Conservation (phyloP, 2,113 vertebrate species). For the Amphiprion ocellaris region DNA sequence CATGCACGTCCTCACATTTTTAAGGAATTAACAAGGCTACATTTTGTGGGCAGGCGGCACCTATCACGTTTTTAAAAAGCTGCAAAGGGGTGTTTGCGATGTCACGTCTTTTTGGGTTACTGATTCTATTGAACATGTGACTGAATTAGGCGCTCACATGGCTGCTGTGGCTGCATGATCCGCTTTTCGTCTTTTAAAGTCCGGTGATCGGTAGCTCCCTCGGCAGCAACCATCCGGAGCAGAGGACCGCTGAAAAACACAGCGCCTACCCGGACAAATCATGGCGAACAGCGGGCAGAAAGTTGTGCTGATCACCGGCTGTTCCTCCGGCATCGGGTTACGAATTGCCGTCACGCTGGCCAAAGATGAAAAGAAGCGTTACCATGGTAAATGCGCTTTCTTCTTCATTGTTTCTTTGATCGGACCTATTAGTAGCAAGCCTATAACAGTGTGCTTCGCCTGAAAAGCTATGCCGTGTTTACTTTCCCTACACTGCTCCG, state of each 20-base stretch:
- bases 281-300: slow-evolving; percentile 87
- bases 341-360: slow-evolving; percentile 87
- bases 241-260: slow-evolving; percentile 73
- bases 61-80: slow-evolving; percentile 42
- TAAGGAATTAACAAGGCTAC: slow-evolving; percentile 51
- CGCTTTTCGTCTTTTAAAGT: slow-evolving; percentile 80
- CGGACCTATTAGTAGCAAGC: slow-evolving; percentile 37
- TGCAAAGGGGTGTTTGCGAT: slow-evolving; percentile 34
- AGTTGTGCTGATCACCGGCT: slow-evolving; percentile 89
- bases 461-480: slow-evolving; percentile 51
- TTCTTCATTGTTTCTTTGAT: slow-evolving; percentile 68
- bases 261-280: slow-evolving; percentile 70
- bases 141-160: slow-evolving; percentile 82
- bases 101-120: slow-evolving; percentile 56
- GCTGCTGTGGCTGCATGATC: slow-evolving; percentile 81
- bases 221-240: slow-evolving; percentile 74
- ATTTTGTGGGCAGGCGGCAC: slow-evolving; percentile 49
- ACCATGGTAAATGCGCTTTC: slow-evolving; percentile 85
- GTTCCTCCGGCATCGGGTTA: slow-evolving; percentile 89
- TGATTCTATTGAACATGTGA: slow-evolving; percentile 83
- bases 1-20: slow-evolving; percentile 54
- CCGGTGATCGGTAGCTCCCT: slow-evolving; percentile 73
- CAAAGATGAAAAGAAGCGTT: slow-evolving; percentile 86
- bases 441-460: slow-evolving; percentile 12
- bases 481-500: slow-evolving; percentile 39